These are phyloP conservation scores for Diabrotica virgifera DNA, from an alignment of 1,140 invertebrate species.

Conservation along the genomic window DNA sequence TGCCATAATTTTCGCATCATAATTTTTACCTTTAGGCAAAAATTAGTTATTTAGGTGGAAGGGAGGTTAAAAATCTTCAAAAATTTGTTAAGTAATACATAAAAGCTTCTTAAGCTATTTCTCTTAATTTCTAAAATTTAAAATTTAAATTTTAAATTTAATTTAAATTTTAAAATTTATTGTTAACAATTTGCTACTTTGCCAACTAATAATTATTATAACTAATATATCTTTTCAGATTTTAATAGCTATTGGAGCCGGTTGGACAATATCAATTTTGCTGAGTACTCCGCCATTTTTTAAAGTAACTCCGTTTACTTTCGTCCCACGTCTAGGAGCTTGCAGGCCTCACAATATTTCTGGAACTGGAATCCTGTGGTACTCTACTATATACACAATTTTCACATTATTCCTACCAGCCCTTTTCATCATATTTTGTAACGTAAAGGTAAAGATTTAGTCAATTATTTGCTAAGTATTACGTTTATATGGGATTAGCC, in stretches of 20 bases:
- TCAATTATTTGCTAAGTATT: too few relatives aligned
- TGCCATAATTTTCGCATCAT: too few relatives aligned
- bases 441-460: slow-evolving; percentile 54
- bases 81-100: too few relatives aligned
- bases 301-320: slow-evolving; percentile 51
- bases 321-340: slow-evolving; percentile 57
- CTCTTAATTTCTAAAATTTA: too few relatives aligned
- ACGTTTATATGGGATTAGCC: too few relatives aligned
- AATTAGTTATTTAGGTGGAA: too few relatives aligned
- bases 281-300: slow-evolving; percentile 49
- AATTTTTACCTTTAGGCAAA: too few relatives aligned
- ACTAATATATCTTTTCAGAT: slow-evolving; percentile 47
- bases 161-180: too few relatives aligned
- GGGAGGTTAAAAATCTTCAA: too few relatives aligned
- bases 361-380: slow-evolving; percentile 56
- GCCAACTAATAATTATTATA: background rate
- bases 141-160: too few relatives aligned
- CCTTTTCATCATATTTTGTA: slow-evolving; percentile 67
- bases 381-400: slow-evolving; percentile 62
- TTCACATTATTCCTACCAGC: slow-evolving; percentile 66
- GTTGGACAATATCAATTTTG: slow-evolving; percentile 53
- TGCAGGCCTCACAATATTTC: slow-evolving; percentile 67
- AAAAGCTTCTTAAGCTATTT: too few relatives aligned
- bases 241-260: slow-evolving; percentile 51
- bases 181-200: too few relatives aligned